Percentiles rank a stretch among this genome's conserved stretches.
Conservation (phyloP, 1,140 invertebrate species). For the Himalopsyche phryganea region DNA sequence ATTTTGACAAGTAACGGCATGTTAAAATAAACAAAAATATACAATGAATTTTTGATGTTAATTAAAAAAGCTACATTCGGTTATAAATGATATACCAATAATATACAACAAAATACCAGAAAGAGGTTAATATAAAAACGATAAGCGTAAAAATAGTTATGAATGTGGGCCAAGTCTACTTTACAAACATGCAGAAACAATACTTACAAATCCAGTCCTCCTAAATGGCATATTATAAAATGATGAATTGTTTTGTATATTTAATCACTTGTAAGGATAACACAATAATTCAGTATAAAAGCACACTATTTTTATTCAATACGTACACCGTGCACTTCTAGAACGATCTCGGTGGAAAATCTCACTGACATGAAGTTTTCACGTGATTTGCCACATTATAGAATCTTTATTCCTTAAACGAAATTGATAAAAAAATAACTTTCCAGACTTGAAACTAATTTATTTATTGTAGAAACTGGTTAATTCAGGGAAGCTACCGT, state of each 20-base stretch:
- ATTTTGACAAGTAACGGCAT: too few species aligned
- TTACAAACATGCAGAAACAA: slow-evolving; percentile 6
- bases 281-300: slow-evolving; percentile 13
- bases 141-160: slow-evolving; percentile 25
- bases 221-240: slow-evolving; percentile 15
- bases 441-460: too few species aligned
- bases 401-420: too few species aligned
- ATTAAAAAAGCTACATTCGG: too few species aligned
- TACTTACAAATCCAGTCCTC: slow-evolving; percentile 19
- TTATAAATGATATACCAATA: too few species aligned
- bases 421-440: too few species aligned
- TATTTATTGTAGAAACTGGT: too few species aligned
- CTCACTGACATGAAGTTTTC: slow-evolving; percentile 16
- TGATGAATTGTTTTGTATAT: not conserved
- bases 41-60: too few species aligned
- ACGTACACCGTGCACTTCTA: slow-evolving; percentile 16
- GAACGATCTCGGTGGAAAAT: slow-evolving; percentile 19
- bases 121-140: slow-evolving; percentile 14
- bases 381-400: not conserved
- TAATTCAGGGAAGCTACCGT: too few species aligned
- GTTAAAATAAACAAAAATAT: too few species aligned
- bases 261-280: slow-evolving; percentile 5
- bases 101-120: slow-evolving; percentile 5
- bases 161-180: slow-evolving; percentile 15
- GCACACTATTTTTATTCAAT: slow-evolving; percentile 7